phyloP scores from a whole-genome alignment of 2,888 invertebrate genomes.

The Polydrusus cervinus region DNA sequence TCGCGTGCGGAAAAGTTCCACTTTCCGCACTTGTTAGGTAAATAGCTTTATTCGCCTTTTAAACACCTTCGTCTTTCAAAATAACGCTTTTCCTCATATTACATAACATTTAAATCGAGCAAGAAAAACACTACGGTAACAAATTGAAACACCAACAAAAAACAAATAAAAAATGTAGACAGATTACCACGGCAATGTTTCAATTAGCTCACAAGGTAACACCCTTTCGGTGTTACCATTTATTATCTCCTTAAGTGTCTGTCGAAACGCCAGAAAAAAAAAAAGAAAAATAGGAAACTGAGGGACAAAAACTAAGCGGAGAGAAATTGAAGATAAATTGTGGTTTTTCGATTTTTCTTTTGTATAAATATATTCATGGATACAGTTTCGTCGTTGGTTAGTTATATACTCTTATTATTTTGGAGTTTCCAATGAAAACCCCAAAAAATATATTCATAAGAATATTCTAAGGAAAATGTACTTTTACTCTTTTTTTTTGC shows the following conservation, averaged over 20 bases:
- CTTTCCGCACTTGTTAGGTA: too few species aligned
- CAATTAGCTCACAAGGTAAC: slow-evolving; percentile 44
- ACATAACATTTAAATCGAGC: not conserved
- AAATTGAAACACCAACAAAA: slow-evolving; percentile 19
- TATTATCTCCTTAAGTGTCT: slow-evolving; percentile 43
- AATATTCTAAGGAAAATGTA: too few species aligned
- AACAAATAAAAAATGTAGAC: slow-evolving; percentile 10
- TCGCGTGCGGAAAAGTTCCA: too few species aligned
- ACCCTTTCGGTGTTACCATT: slow-evolving; percentile 45
- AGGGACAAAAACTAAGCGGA: not conserved
- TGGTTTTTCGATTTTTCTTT: not conserved
- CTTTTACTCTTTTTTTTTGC: too few species aligned
- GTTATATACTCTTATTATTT: not conserved
- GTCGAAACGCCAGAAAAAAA: slow-evolving; percentile 16
- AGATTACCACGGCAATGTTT: slow-evolving; percentile 25
- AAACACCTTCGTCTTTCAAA: too few species aligned
- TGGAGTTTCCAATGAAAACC: too few species aligned
- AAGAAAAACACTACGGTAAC: not conserved
- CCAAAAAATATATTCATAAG: too few species aligned
- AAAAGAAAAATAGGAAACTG: slow-evolving; percentile 33
- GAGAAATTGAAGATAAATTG: slow-evolving; percentile 17
- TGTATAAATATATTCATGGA: not conserved
- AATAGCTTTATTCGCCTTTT: too few species aligned
- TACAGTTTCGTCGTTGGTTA: not conserved
- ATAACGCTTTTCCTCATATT: too few species aligned